These are phyloP conservation scores for Embidobia sp. DNA, from an alignment of 2,888 invertebrate species.

Conservation along the genomic window DNA sequence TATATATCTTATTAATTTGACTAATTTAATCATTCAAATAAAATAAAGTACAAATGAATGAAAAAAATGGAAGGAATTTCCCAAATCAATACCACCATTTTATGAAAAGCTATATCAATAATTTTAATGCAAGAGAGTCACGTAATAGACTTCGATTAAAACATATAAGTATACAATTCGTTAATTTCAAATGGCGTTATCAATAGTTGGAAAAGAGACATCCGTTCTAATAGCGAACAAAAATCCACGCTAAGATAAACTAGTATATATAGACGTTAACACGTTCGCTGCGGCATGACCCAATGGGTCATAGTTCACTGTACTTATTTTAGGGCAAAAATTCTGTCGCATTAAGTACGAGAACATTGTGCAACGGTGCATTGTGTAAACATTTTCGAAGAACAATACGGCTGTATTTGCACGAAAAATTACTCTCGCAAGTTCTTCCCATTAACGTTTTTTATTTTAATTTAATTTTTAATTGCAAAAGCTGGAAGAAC, in stretches of 20 bases:
- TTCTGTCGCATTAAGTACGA: slow-evolving; percentile 56
- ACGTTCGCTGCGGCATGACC: slow-evolving; percentile 51
- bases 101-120: too few species aligned
- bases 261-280: slow-evolving; percentile 39
- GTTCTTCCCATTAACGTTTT: neutral
- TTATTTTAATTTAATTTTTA: neutral
- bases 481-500: too few species aligned
- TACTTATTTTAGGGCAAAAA: slow-evolving; percentile 62
- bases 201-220: neutral
- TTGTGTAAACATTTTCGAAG: slow-evolving; percentile 20
- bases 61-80: too few species aligned
- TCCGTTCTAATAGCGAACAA: slow-evolving; percentile 1
- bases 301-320: slow-evolving; percentile 58
- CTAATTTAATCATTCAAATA: too few species aligned
- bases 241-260: slow-evolving; percentile 47
- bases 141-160: too few species aligned
- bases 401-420: neutral
- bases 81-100: too few species aligned
- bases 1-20: too few species aligned
- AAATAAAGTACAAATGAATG: too few species aligned
- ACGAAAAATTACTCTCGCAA: neutral
- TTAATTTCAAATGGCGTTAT: neutral
- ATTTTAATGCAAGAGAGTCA: too few species aligned
- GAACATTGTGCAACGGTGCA: slow-evolving; percentile 18
- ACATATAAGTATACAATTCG: neutral